phyloP scores from a whole-genome alignment of 2,113 vertebrate species.

The Bos javanicus region DNA sequence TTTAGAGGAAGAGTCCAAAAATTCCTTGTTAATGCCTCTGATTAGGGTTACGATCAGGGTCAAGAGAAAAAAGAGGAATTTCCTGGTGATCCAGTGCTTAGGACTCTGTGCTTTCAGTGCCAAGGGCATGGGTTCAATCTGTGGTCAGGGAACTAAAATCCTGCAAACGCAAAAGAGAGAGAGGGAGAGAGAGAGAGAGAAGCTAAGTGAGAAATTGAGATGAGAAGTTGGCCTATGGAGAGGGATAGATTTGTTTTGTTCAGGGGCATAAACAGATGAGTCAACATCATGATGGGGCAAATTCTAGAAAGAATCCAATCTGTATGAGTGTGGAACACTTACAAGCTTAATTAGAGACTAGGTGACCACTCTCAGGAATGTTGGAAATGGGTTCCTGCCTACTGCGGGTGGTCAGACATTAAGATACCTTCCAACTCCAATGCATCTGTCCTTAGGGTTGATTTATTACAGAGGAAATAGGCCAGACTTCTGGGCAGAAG shows the following conservation, averaged over 20 bases:
- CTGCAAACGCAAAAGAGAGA: not conserved
- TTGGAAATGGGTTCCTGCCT: not conserved
- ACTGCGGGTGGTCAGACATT: not conserved
- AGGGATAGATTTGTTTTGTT: not conserved
- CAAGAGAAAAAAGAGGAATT: not conserved
- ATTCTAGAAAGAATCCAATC: not conserved
- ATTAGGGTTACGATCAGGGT: not conserved
- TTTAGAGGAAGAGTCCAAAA: not conserved
- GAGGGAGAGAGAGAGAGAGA: not conserved
- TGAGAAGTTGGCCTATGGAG: not conserved
- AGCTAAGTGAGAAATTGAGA: not conserved
- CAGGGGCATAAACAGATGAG: not conserved
- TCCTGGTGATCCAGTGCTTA: not conserved
- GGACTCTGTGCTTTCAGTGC: not conserved
- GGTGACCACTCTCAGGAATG: not conserved
- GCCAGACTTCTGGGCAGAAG: not conserved
- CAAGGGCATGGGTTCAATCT: not conserved
- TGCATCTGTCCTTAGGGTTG: not conserved
- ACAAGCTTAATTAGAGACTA: not conserved
- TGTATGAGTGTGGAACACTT: not conserved
- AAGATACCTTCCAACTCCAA: not conserved
- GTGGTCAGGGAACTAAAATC: not conserved
- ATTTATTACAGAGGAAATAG: not conserved
- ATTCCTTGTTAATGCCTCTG: not conserved
- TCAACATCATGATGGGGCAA: not conserved